These are phyloP conservation scores for Falco rusticolus DNA, from an alignment of 2,797 vertebrate genomes.

Conservation along the genomic window DNA sequence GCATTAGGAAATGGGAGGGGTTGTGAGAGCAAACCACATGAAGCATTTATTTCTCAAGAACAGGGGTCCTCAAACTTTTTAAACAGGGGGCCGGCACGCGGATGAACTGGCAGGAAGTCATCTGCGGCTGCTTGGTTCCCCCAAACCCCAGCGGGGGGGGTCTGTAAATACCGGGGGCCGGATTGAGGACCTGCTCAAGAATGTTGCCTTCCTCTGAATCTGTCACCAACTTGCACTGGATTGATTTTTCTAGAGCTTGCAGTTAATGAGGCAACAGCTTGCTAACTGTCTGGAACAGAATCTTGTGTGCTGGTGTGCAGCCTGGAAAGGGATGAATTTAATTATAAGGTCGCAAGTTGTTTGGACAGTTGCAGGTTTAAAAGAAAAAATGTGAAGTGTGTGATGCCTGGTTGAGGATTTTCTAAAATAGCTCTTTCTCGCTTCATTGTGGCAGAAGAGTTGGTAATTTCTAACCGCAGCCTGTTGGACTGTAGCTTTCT, in stretches of 20 bases:
- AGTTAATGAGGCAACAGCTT: background rate
- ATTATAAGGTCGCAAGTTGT: background rate
- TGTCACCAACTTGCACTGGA: background rate
- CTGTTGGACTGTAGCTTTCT: background rate
- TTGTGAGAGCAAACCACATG: background rate
- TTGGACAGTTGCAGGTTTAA: background rate
- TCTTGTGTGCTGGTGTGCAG: background rate
- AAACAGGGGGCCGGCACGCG: too few species aligned
- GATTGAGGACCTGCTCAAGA: background rate
- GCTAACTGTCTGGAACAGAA: background rate
- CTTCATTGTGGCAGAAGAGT: background rate
- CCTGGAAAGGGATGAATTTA: background rate
- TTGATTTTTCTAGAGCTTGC: background rate
- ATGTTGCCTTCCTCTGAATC: background rate
- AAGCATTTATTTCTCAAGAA: background rate
- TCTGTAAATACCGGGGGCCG: too few species aligned
- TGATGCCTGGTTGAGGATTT: background rate
- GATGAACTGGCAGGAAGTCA: too few species aligned
- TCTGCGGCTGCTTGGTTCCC: too few species aligned
- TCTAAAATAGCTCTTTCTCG: background rate
- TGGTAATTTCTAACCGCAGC: background rate
- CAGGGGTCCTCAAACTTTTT: too few species aligned
- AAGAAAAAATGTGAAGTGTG: background rate
- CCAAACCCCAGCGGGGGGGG: too few species aligned
- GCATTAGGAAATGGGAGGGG: background rate